Conservation (phyloP, 1,140 invertebrate genomes). For the Archivesica marissinica region DNA sequence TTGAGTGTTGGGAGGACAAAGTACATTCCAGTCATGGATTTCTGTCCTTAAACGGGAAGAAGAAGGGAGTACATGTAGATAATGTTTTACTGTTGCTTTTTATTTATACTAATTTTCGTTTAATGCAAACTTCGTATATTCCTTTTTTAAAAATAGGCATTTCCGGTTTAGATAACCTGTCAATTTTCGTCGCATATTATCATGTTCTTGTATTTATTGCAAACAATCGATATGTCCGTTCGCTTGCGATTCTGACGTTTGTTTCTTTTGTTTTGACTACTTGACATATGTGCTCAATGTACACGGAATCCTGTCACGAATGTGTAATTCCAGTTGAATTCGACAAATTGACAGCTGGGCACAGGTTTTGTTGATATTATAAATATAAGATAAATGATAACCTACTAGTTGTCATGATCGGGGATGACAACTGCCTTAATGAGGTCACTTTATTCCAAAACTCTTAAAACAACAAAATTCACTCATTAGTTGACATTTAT, state of each 20-base stretch:
- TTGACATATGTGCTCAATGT: not conserved
- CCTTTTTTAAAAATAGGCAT: not conserved
- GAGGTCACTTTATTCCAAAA: not conserved
- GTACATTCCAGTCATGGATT: no score
- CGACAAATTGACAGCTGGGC: no score
- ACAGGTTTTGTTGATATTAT: no score
- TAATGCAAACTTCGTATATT: not conserved
- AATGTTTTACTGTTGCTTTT: no score
- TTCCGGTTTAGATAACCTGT: constrained; percentile 21
- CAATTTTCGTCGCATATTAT: constrained; percentile 42
- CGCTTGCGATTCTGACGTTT: not conserved
- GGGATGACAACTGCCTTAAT: not conserved
- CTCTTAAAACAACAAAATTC: not conserved
- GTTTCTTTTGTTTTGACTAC: not conserved
- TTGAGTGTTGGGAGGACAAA: no score
- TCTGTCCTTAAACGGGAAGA: no score
- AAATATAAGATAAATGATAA: not conserved
- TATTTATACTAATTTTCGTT: no score
- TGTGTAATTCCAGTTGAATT: no score
- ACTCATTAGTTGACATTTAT: not conserved
- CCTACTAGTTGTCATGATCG: not conserved
- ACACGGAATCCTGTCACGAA: not conserved
- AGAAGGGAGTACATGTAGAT: no score
- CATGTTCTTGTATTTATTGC: not conserved
- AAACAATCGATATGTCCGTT: not conserved